Conservation (phyloP, 2,113 vertebrate species). For the Hippolais icterina region DNA sequence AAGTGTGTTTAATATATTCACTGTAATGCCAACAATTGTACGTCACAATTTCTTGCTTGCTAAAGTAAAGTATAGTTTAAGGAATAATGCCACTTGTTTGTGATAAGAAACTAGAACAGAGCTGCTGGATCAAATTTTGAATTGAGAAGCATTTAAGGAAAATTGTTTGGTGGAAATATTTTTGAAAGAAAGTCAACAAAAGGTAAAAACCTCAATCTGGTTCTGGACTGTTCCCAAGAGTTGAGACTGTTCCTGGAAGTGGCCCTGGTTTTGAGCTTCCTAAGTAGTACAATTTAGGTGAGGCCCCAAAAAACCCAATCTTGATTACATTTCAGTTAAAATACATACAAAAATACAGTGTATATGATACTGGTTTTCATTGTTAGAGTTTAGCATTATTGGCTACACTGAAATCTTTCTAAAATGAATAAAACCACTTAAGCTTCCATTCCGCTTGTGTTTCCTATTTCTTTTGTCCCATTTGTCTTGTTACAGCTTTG, state of each 20-base stretch:
- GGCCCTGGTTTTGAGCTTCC: neutral
- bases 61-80: neutral
- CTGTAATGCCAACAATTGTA: neutral
- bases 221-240: neutral
- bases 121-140: neutral
- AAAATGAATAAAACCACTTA: slow-evolving; percentile 41
- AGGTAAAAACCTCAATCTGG: neutral
- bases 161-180: neutral
- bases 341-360: neutral
- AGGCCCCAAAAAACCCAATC: neutral
- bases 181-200: neutral
- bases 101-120: neutral
- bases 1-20: neutral
- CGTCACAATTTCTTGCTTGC: neutral
- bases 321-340: slow-evolving; percentile 11
- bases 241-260: neutral
- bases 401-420: neutral
- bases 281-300: neutral
- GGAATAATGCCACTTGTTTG: neutral
- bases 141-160: neutral
- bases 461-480: slow-evolving; percentile 33
- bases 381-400: neutral
- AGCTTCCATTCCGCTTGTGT: neutral
- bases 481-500: neutral
- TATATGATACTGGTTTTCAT: neutral